Base-by-base conservation (phyloP, 30 jellyfish, hydroid and myxozoan genomes). In the Calvadosia cruxmelitensis region DNA sequence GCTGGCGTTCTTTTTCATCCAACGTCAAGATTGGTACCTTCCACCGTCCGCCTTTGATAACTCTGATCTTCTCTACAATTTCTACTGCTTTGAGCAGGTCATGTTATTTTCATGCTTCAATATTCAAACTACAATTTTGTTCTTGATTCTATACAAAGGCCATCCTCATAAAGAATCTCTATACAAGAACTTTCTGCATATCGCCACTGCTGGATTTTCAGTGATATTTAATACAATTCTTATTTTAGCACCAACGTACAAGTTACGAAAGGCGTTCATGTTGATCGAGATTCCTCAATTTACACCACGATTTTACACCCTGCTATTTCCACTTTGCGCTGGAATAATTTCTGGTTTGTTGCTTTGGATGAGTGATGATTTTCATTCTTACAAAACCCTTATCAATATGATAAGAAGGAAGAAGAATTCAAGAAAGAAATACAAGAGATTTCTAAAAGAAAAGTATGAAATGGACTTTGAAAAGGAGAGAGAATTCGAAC, bases 161-260 rank as follows among this genome's bases (percentile, higher is more conserved):
- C 15, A 50, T 33, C 86, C 86, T 7, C 67, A 57, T 64, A 53
- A 75, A 3, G 51, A 29, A 31, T 76, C 81, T 20, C 27, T 71
- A 33, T 71, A 71, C 31, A 0, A 50, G 16, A 71, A 71, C 27
- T 53, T 31, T 20, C 16, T 3, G 31, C 53, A 50, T 63, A 35
- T 57, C 15, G 52, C 32, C 42, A 7, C 36, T 2, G 1, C 29
- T 20, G 2, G 3, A 16, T 3, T 52, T 33, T 10, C 74, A 7
- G 13, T 49, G 12, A 50, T 24, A 1, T 34, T 69, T 29, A 69
- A 70, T 2, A 27, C 33, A 3, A 35, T 25, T 27, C 10, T 69
- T 0, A 34, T 48, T 0, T 27, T 69, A 1, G 10, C 1, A 1
- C 79, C 70, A 50, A 23, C 74, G 5, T 49, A 50, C 24, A 13